A percentile compares a stretch with the other conserved stretches of the same genome.
phyloP scores from a whole-genome alignment of 2,888 invertebrate genomes.

The Thumatha senex region DNA sequence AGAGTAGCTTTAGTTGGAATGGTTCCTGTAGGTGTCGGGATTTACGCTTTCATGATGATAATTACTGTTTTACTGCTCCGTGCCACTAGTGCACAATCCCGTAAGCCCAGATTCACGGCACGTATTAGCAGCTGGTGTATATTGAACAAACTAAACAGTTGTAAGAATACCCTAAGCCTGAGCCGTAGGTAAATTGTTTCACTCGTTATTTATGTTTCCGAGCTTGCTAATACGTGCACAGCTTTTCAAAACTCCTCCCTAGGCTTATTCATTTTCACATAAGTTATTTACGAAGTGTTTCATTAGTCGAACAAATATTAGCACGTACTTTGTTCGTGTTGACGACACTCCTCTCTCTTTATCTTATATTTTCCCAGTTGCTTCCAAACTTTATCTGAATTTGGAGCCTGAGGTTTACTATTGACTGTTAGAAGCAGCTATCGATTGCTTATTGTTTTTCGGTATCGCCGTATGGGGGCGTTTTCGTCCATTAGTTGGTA shows the following conservation, averaged over 20 bases:
- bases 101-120: slow-evolving; percentile 58
- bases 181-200: slow-evolving; percentile 79
- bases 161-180: slow-evolving; percentile 75
- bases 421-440: no score
- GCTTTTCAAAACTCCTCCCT: slow-evolving; percentile 52
- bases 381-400: no score
- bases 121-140: slow-evolving; percentile 68
- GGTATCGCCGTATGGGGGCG: no score
- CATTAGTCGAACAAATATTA: slow-evolving; percentile 24
- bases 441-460: no score
- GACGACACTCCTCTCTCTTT: background rate
- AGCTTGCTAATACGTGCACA: slow-evolving; percentile 76
- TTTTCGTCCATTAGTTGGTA: no score
- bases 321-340: background rate
- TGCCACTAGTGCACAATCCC: no score
- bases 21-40: no score
- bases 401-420: no score
- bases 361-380: background rate
- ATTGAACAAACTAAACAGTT: slow-evolving; percentile 80
- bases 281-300: slow-evolving; percentile 40
- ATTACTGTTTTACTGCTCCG: no score
- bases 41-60: no score
- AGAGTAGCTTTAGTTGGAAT: no score
- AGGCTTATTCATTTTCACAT: slow-evolving; percentile 45
- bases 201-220: slow-evolving; percentile 77